Conservation (phyloP, 2,888 invertebrate genomes). For the Heterodera filipjevi region DNA sequence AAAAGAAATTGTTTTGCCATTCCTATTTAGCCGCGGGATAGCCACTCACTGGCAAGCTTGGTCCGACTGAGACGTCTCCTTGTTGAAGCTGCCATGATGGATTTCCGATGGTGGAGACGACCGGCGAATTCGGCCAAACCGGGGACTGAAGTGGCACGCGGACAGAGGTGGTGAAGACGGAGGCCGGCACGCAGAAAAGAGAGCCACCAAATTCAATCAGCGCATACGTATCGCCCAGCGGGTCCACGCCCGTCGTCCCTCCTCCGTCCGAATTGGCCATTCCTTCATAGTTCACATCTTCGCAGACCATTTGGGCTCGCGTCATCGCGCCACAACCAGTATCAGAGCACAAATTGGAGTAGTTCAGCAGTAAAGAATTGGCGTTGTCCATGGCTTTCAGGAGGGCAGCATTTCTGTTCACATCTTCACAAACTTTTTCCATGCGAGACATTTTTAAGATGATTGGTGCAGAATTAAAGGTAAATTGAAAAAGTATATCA, state of each 20-base stretch:
- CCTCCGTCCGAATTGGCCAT: slow-evolving; percentile 10
- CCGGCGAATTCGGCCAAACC: slow-evolving; percentile 26
- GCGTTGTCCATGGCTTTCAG: not conserved
- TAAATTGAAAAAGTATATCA: not conserved
- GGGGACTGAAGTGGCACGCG: slow-evolving; percentile 20
- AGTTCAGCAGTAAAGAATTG: not conserved
- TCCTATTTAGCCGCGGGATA: not conserved
- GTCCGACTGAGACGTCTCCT: not conserved
- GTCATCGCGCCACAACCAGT: slow-evolving; percentile 9
- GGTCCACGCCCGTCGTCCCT: not conserved
- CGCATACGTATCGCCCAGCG: slow-evolving; percentile 4
- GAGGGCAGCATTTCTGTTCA: slow-evolving; percentile 11
- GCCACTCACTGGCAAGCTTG: slow-evolving; percentile 25
- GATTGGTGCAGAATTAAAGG: not conserved
- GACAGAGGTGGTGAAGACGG: slow-evolving; percentile 16
- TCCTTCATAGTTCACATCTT: slow-evolving; percentile 18
- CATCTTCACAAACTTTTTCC: slow-evolving; percentile 22
- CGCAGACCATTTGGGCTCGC: slow-evolving; percentile 22
- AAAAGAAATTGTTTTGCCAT: not conserved
- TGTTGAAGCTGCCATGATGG: not conserved
- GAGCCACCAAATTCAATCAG: slow-evolving; percentile 16
- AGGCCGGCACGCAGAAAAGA: slow-evolving; percentile 41
- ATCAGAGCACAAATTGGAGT: not conserved
- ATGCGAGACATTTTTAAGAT: slow-evolving; percentile 15
- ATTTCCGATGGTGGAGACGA: not conserved